Conservation (phyloP, 64 coral and sea anemone genomes). For the Acropora yongei region DNA sequence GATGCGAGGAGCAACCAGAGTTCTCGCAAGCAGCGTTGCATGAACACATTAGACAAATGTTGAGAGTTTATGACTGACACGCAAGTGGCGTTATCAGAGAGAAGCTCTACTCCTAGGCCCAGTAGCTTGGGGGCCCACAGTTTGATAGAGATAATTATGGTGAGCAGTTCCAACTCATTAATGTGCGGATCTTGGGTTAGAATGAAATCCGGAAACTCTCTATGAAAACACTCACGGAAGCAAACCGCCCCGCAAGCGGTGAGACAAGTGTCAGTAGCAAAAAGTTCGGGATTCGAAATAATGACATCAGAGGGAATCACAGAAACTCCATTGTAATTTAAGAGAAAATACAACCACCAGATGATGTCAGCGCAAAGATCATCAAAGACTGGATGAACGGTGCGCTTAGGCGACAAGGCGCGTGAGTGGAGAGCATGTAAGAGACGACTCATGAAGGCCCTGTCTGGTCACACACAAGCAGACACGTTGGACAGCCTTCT, state of each 20-base stretch:
- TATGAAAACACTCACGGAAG: slow-evolving; percentile 58
- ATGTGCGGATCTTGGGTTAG: slow-evolving; percentile 17
- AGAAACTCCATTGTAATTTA: slow-evolving; percentile 65
- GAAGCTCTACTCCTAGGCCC: slow-evolving; percentile 48
- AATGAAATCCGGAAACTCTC: slow-evolving; percentile 46
- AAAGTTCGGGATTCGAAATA: slow-evolving; percentile 56
- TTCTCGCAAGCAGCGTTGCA: slow-evolving; percentile 59
- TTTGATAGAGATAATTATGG: slow-evolving; percentile 39
- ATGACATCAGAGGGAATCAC: slow-evolving; percentile 59
- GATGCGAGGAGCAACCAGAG: slow-evolving; percentile 59
- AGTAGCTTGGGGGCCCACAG: slow-evolving; percentile 7
- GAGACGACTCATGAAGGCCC: slow-evolving; percentile 57
- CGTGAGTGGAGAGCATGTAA: slow-evolving; percentile 36
- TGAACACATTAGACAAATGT: slow-evolving; percentile 40
- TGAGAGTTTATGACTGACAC: slow-evolving; percentile 53
- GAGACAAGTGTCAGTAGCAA: slow-evolving; percentile 62
- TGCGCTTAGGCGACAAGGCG: slow-evolving; percentile 14
- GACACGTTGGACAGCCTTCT: slow-evolving; percentile 55
- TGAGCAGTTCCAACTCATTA: slow-evolving; percentile 61
- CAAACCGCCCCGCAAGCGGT: slow-evolving; percentile 58
- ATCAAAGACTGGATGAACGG: slow-evolving; percentile 3
- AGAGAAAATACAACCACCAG: slow-evolving; percentile 63
- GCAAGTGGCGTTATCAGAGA: slow-evolving; percentile 44
- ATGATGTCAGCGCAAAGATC: slow-evolving; percentile 51
- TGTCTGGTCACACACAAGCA: slow-evolving; percentile 49